These are phyloP conservation scores for Enhydra lutris DNA, from an alignment of 2,113 vertebrate genomes.

Conservation along the genomic window DNA sequence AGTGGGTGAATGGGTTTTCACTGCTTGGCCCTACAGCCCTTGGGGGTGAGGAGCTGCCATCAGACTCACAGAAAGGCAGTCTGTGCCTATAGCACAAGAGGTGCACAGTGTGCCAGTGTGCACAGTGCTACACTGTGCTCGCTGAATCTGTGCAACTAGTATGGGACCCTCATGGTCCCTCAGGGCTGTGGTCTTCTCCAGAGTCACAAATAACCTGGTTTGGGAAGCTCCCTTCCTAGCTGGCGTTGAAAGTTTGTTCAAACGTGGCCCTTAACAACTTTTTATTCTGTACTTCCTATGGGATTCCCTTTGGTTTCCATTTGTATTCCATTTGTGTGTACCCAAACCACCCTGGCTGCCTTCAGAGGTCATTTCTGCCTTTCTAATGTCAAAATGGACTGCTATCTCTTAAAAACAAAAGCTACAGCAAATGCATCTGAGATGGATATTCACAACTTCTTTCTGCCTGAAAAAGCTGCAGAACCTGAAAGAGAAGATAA, in stretches of 20 bases:
- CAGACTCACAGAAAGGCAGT: neutral
- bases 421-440: constrained; percentile 81
- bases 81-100: constrained; percentile 5
- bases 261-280: constrained; percentile 84
- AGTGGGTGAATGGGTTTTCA: constrained; percentile 38
- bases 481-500: constrained; percentile 77
- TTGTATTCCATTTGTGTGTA: constrained; percentile 76
- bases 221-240: constrained; percentile 76
- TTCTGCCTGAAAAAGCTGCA: constrained; percentile 53
- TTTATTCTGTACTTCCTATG: constrained; percentile 86
- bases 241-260: constrained; percentile 80
- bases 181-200: constrained; percentile 80
- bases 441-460: constrained; percentile 82
- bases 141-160: constrained; percentile 87
- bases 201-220: constrained; percentile 82
- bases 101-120: constrained; percentile 84
- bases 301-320: constrained; percentile 80
- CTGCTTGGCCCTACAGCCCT: neutral
- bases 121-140: constrained; percentile 82
- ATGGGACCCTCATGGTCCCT: constrained; percentile 77
- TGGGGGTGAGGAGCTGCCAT: neutral
- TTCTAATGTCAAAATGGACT: constrained; percentile 85
- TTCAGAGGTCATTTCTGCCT: constrained; percentile 90
- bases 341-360: constrained; percentile 73
- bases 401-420: constrained; percentile 86